Evolutionary conservation across 64 coral and sea anemone genomes (phyloP), one percentile per base, ranked within the genome.

Genomic region (Cladopsammia gracilis): DNA sequence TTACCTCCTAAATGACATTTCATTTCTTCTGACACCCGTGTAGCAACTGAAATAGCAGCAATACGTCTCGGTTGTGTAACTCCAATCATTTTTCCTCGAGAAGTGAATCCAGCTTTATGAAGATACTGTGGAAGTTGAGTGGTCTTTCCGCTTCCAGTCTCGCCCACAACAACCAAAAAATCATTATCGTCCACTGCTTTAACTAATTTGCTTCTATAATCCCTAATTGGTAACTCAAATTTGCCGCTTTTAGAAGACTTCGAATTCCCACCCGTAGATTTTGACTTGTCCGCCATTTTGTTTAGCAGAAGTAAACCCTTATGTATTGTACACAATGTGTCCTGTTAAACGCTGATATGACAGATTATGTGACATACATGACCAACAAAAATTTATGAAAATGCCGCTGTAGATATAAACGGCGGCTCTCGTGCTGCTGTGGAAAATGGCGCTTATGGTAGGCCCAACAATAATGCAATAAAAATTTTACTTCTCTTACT

Each of bases 61-160:
- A 98, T 95, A 68, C 96, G 85, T 58, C 96, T 88, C 14, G 96
- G 96, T 68, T 98, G 96, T 51, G 96, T 98, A 6, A 98, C 70
- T 3, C 89, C 96, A 56, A 98, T 90, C 68, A 93, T 56, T 77
- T 86, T 52, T 62, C 86, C 86, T 53, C 71, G 77, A 48, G 73
- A 58, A 34, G 89, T 93, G 56, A 75, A 77, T 15, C 93, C 93
- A 23, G 96, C 90, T 70, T 88, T 62, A 43, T 93, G 86, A 14
- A 98, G 89, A 47, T 89, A 98, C 42, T 95, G 96, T 7, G 96
- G 93, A 49, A 98, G 74, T 61, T 98, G 96, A 66, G 96, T 98
- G 0, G 96, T 95, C 75, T 98, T 98, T 10, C 96, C 96, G 66
- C 96, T 98, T n/a, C 96, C 96, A 76, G 96, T 98, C 88, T 98